Evolutionary conservation across 1,140 invertebrate species (phyloP).

Genomic region (Anastrepha ludens): DNA sequence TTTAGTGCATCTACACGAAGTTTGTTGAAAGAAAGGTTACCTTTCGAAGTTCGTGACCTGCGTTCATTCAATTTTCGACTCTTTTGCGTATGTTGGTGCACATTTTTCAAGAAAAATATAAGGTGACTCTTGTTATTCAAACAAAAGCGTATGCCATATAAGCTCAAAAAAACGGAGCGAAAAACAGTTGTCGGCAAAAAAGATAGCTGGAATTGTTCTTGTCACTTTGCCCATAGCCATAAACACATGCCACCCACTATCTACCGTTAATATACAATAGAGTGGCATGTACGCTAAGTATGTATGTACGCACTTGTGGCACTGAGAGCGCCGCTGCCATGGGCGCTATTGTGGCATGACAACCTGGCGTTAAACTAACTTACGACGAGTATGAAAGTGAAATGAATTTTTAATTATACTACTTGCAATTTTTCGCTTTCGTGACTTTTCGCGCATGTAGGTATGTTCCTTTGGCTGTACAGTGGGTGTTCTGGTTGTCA

Average conservation of each 20-base stretch:
- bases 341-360: slow-evolving; percentile 24
- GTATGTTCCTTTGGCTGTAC: background rate
- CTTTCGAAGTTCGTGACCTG: too few relatives aligned
- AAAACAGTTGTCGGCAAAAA: background rate
- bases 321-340: background rate
- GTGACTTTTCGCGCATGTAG: background rate
- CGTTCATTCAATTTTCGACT: too few relatives aligned
- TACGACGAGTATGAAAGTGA: slow-evolving; percentile 44
- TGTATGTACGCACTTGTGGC: background rate
- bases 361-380: slow-evolving; percentile 49
- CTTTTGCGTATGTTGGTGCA: too few relatives aligned
- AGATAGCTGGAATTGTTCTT: background rate
- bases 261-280: too few relatives aligned
- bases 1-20: too few relatives aligned
- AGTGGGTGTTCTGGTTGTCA: background rate
- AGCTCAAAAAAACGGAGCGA: background rate
- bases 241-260: too few relatives aligned
- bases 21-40: too few relatives aligned
- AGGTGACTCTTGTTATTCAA: too few relatives aligned
- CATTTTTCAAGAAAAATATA: too few relatives aligned
- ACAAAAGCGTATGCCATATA: too few relatives aligned
- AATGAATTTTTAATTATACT: slow-evolving; percentile 39
- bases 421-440: slow-evolving; percentile 21
- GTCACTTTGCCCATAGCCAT: too few relatives aligned
- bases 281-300: background rate